Conservation (phyloP, 2,888 invertebrate genomes). For the Eupithecia tripunctaria region DNA sequence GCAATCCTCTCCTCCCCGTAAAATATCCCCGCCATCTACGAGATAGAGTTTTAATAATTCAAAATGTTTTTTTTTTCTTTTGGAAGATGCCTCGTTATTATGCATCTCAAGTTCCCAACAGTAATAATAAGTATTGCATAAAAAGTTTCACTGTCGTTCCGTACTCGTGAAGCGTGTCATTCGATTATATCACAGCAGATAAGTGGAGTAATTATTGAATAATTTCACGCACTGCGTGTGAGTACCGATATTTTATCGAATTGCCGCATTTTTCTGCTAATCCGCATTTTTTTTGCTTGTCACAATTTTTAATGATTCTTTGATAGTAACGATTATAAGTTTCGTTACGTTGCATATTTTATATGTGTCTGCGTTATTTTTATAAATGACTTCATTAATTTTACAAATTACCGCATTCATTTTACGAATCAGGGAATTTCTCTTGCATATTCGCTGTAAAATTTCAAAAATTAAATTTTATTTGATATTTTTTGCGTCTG, state of each 20-base stretch:
- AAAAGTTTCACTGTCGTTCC: conserved; percentile 26
- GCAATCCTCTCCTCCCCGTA: too few species aligned
- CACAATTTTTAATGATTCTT: background rate
- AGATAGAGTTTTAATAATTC: too few species aligned
- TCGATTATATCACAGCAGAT: conserved; percentile 10
- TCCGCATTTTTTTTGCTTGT: background rate
- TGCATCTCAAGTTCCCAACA: background rate
- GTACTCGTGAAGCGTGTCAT: conserved; percentile 14
- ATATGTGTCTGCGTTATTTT: background rate
- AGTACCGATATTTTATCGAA: background rate
- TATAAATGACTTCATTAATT: background rate
- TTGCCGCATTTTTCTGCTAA: background rate
- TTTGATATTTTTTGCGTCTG: background rate
- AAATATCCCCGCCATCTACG: too few species aligned
- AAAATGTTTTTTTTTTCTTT: too few species aligned
- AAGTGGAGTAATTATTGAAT: background rate
- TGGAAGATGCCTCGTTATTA: background rate
- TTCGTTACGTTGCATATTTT: background rate
- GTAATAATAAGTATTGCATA: background rate
- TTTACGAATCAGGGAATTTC: background rate
- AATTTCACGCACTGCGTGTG: conserved; percentile 5
- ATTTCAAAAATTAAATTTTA: background rate
- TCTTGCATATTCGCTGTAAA: background rate
- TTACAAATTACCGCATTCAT: background rate
- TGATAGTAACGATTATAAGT: too few species aligned